These are phyloP conservation scores for Augochlorella aurata DNA, from an alignment of 2,888 invertebrate genomes.

Conservation along the genomic window DNA sequence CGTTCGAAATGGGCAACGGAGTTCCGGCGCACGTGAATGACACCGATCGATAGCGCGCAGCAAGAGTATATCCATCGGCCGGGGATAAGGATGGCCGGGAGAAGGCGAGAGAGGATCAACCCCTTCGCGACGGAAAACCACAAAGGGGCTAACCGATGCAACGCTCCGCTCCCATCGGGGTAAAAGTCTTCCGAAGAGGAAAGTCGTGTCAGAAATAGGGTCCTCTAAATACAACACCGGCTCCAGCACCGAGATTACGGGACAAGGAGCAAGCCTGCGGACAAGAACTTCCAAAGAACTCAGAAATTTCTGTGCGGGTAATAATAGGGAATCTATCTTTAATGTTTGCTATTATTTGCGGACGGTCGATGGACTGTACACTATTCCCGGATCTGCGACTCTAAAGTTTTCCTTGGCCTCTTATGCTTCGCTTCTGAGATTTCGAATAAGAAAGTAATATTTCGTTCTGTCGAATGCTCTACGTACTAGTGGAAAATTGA, in stretches of 20 bases:
- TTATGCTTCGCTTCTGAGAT: no score
- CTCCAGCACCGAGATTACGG: not conserved
- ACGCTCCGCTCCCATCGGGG: conserved; percentile 13
- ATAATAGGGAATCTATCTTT: not conserved
- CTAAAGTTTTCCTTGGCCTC: no score
- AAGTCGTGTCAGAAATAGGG: conserved; percentile 43
- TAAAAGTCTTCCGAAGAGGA: conserved; percentile 28
- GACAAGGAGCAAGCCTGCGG: not conserved
- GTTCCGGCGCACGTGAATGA: conserved; percentile 10
- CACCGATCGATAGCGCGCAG: conserved; percentile 21
- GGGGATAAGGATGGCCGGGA: not conserved
- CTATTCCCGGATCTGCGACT: no score
- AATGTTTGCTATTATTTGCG: not conserved
- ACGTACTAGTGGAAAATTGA: no score
- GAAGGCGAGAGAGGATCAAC: conserved; percentile 19
- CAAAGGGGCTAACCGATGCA: conserved; percentile 27
- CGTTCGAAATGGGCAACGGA: not conserved
- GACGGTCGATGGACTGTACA: not conserved
- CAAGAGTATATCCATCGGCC: conserved; percentile 19
- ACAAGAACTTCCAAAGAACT: not conserved
- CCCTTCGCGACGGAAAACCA: conserved; percentile 22
- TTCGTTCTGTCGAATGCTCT: no score
- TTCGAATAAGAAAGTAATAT: no score
- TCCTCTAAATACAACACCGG: conserved; percentile 37
- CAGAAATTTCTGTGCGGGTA: not conserved